Evolutionary conservation across 2,888 invertebrate species (phyloP), one percentile per base, ranked within the genome.

Genomic region (Neria commutata): DNA sequence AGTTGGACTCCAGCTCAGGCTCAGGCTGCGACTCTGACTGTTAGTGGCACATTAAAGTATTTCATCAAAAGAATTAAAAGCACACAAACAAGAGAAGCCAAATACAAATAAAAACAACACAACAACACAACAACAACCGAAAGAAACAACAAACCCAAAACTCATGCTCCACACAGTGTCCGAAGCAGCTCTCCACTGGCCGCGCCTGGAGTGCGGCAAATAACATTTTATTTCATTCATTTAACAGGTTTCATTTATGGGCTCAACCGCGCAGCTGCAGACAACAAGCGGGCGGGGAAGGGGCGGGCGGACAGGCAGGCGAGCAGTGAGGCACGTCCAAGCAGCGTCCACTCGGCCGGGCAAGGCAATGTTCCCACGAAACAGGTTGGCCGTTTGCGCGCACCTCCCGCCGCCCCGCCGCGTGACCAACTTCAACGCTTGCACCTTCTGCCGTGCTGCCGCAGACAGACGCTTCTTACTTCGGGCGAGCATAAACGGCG

Each of bases 151-250:
- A 37, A n/a, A 11, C 29, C 29, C 11, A 6, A 29, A 29, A 29
- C 29, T 29, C 37, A n/a, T 37, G 4, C 6, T 37, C 37, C n/a
- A 37, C 37, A 37, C 4, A 37, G 16, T n/a, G 10, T n/a, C 37
- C 37, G 16, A 37, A 19, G 14, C 42, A 29, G 29, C 6, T 11
- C 29, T 29, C 29, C 29, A 29, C n/a, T 29, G 29, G 19, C 21
- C 19, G 19, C 21, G 42, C 17, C 42, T 21, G 3, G 73, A 72
- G 72, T 74, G 73, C 66, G 67, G 74, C 72, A 72, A 79, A 76
- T 73, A 78, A 78, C 79, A 80, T 80, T 80, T 79, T 74, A 80
- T 80, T 79, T 80, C 79, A 79, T 79, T 79, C 80, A 80, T 80
- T 79, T 79, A 80, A 79, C 79, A 79, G 79, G 79, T 79, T 79